A percentile compares a stretch with the other conserved stretches of the same genome.
Evolutionary conservation across 2,113 vertebrate species (phyloP).

Genomic region (Phrynosoma platyrhinos): DNA sequence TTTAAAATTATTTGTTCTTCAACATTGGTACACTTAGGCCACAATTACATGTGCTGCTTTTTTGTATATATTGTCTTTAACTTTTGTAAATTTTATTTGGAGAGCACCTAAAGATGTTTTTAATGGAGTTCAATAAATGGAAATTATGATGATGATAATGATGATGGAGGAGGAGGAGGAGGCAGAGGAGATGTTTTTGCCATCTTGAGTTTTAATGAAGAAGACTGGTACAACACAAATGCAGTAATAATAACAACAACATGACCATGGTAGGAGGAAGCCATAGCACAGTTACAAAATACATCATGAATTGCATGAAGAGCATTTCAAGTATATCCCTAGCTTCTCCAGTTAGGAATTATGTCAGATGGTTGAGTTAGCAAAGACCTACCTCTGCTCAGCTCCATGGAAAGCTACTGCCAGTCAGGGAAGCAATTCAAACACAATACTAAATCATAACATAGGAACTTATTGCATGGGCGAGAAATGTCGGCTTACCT

Average conservation of each 20-base stretch:
- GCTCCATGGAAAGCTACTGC: neutral
- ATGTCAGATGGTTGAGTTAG: neutral
- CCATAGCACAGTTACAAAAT: neutral
- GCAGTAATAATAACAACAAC: too few species aligned
- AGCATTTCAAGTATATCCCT: neutral
- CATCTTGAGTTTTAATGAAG: too few species aligned
- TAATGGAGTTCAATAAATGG: too few species aligned
- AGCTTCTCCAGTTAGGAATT: neutral
- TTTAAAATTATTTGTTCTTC: constrained; percentile 34
- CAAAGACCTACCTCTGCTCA: neutral
- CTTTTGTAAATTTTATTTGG: too few species aligned
- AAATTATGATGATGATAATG: too few species aligned
- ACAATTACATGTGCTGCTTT: neutral
- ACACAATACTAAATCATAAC: neutral
- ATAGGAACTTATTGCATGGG: too few species aligned
- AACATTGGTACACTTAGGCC: neutral
- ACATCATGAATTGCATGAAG: neutral
- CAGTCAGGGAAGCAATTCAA: neutral
- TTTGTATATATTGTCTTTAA: too few species aligned
- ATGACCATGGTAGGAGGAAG: neutral
- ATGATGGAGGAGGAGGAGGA: too few species aligned
- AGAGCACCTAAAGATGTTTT: too few species aligned
- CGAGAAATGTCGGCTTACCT: too few species aligned
- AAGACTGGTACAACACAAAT: too few species aligned
- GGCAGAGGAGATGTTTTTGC: too few species aligned